phyloP scores from a whole-genome alignment of 1,140 invertebrate species.

The Calephelis virginiensis region DNA sequence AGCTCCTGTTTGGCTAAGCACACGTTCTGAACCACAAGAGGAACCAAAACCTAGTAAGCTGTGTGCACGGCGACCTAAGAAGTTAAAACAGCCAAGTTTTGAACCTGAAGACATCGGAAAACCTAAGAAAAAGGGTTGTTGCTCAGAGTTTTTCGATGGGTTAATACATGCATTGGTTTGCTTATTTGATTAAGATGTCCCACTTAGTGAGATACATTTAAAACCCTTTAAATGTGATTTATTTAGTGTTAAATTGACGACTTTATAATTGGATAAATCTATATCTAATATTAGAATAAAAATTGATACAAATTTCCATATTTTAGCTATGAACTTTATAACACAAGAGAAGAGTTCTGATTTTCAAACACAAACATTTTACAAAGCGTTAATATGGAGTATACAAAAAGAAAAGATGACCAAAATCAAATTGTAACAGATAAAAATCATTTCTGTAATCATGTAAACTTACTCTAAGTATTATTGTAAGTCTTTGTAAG shows the following conservation, averaged over 20 bases:
- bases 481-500: too few relatives aligned
- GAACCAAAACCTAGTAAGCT: conserved; percentile 56
- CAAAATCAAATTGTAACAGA: background rate
- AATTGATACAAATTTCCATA: background rate
- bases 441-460: background rate
- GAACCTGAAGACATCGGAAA: conserved; percentile 52
- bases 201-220: conserved; percentile 1
- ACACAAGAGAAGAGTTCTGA: too few relatives aligned
- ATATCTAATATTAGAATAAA: background rate
- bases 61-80: conserved; percentile 58
- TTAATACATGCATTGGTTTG: conserved; percentile 70
- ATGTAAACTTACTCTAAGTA: too few relatives aligned
- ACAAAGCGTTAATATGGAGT: too few relatives aligned
- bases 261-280: background rate
- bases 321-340: too few relatives aligned
- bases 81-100: conserved; percentile 65
- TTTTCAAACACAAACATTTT: too few relatives aligned
- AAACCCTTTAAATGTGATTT: conserved; percentile 1
- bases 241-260: background rate
- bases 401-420: background rate
- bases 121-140: conserved; percentile 57
- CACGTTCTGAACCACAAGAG: conserved; percentile 59
- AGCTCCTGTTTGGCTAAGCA: conserved; percentile 57
- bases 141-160: conserved; percentile 66
- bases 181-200: conserved; percentile 64